phyloP scores from a whole-genome alignment of 2,797 vertebrate species.

The Podargus strigoides region DNA sequence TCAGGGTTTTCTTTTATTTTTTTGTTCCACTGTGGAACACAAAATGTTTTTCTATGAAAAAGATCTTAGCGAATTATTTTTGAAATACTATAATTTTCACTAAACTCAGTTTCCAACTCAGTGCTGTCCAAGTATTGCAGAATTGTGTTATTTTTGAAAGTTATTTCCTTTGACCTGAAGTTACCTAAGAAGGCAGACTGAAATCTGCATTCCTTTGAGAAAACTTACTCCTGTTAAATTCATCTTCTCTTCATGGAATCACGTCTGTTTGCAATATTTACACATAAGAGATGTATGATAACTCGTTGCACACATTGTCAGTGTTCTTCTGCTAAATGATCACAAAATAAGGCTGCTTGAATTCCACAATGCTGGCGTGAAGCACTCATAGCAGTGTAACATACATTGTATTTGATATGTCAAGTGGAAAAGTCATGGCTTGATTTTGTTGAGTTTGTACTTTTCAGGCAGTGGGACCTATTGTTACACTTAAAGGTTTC shows the following conservation, averaged over 20 bases:
- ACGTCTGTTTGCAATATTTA: neutral
- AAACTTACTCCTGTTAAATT: conserved; percentile 28
- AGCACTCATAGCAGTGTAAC: neutral
- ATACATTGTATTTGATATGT: conserved; percentile 1
- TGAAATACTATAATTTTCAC: conserved; percentile 82
- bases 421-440: conserved; percentile 9
- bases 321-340: neutral
- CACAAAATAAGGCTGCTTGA: neutral
- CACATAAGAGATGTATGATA: neutral
- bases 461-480: neutral
- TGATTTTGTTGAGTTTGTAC: neutral
- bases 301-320: neutral
- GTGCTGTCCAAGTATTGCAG: conserved; percentile 70
- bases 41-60: conserved; percentile 82
- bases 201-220: conserved; percentile 49
- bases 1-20: conserved; percentile 49
- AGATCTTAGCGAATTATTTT: conserved; percentile 78
- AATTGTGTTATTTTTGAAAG: conserved; percentile 78
- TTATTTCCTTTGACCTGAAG: conserved; percentile 75
- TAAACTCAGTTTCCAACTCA: conserved; percentile 75
- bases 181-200: conserved; percentile 64
- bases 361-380: neutral
- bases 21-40: conserved; percentile 74
- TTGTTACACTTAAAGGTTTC: neutral
- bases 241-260: conserved; percentile 23